Evolutionary conservation across 2,888 invertebrate species (phyloP).

Genomic region (Callosobruchus maculatus): DNA sequence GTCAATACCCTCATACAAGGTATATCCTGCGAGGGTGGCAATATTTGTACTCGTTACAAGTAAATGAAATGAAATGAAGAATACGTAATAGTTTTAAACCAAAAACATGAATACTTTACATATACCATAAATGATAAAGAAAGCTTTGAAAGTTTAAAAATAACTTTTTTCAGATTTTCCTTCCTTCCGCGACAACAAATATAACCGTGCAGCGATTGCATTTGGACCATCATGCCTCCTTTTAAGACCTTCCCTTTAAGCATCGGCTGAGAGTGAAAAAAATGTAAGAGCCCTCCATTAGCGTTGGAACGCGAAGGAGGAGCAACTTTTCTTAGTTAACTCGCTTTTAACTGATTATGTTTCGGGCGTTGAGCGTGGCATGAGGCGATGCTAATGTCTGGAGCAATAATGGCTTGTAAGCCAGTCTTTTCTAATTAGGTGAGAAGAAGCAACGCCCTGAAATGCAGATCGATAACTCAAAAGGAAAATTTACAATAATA

Average conservation of each 20-base stretch:
- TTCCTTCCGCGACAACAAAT: too few species aligned
- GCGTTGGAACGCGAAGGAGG: background rate
- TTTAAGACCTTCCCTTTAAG: background rate
- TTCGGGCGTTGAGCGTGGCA: slow-evolving; percentile 14
- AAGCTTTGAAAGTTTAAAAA: too few species aligned
- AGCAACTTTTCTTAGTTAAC: background rate
- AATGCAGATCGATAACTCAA: background rate
- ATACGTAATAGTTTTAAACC: too few species aligned
- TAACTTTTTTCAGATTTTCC: too few species aligned
- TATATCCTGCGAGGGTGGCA: too few species aligned
- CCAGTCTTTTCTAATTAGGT: slow-evolving; percentile 12
- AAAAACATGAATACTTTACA: too few species aligned
- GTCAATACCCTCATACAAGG: too few species aligned
- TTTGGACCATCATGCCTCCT: background rate
- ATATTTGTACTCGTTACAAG: too few species aligned
- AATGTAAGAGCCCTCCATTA: background rate
- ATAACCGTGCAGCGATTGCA: background rate
- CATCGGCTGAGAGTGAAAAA: background rate
- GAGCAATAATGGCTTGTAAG: slow-evolving; percentile 8
- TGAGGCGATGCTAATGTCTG: slow-evolving; percentile 13
- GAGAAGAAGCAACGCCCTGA: background rate
- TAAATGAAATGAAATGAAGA: too few species aligned
- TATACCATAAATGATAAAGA: too few species aligned
- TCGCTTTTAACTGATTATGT: slow-evolving; percentile 10
- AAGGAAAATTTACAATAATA: background rate